Base-by-base conservation (phyloP, 2,888 invertebrate species). In the Osmoderma eremita region DNA sequence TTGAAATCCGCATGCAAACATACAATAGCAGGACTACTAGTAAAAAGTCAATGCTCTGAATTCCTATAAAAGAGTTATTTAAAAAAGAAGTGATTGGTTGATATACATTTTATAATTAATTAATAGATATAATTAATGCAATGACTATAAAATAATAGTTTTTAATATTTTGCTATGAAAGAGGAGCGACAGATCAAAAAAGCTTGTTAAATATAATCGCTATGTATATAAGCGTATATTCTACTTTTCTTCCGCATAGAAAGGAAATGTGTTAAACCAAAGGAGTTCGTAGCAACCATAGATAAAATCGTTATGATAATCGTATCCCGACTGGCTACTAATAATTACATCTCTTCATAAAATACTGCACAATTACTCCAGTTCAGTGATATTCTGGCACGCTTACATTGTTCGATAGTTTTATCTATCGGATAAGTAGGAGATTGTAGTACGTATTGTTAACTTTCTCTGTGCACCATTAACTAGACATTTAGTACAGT, bases 161-260 rank as follows among this genome's bases (percentile, higher is more conserved):
- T 30, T 30, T 30, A 30, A 5, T 30, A 1, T 30, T 30, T n/a
- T n/a, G n/a, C 5, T 8, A 30, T 30, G 10, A 10, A 30, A 30
- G 10, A 30, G 30, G 3, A 30, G 30, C 6, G 10, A 48, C 48
- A 20, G 6, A 30, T 1, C 5, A 30, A 30, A 30, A 30, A 30
- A 5, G 3, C 30, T 30, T 42, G 13, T 41, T 42, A 8, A 13
- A 51, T 51, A 51, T 22, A 56, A 56, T 22, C 41, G 22, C 41
- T 30, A 6, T 30, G 30, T n/a, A n/a, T n/a, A n/a, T 30, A 30
- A 30, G 20, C 8, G 48, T 10, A 15, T 45, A 18, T 18, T 45
- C 13, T 13, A 56, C 56, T 56, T 56, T 22, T 56, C 56, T 56
- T 56, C 56, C 56, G 41, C 20, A 20, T 56, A 56, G 56, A 56